Conservation (phyloP, 2,113 vertebrate species). For the Ploceus nigricollis region DNA sequence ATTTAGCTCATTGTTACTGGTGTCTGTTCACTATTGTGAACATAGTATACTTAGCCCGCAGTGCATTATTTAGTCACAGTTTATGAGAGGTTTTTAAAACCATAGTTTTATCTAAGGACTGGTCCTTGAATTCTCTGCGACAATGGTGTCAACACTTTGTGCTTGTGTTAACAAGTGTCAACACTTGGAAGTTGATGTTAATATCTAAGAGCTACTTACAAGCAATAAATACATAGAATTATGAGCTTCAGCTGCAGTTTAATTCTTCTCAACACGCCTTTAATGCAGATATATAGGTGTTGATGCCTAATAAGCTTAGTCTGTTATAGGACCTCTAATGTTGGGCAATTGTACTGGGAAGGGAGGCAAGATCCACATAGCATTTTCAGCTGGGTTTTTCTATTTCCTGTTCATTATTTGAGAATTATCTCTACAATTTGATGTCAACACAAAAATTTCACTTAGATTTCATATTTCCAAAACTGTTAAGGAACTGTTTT, state of each 20-base stretch:
- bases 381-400: not conserved
- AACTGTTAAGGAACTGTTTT: not conserved
- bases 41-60: not conserved
- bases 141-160: not conserved
- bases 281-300: not conserved
- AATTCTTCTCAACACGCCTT: not conserved
- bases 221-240: not conserved
- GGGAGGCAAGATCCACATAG: not conserved
- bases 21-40: not conserved
- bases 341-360: rapidly evolving
- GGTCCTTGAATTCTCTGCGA: not conserved
- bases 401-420: not conserved
- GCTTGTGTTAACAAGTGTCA: not conserved
- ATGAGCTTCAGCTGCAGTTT: not conserved
- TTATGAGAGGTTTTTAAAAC: not conserved
- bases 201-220: not conserved
- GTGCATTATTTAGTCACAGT: not conserved
- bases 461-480: not conserved
- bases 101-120: not conserved
- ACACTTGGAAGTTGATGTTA: not conserved
- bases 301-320: not conserved
- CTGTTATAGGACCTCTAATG: not conserved
- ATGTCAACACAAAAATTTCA: not conserved
- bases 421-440: not conserved
- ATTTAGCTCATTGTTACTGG: not conserved